These are phyloP conservation scores for Vireo griseus DNA, from an alignment of 2,797 vertebrate genomes.

Conservation along the genomic window DNA sequence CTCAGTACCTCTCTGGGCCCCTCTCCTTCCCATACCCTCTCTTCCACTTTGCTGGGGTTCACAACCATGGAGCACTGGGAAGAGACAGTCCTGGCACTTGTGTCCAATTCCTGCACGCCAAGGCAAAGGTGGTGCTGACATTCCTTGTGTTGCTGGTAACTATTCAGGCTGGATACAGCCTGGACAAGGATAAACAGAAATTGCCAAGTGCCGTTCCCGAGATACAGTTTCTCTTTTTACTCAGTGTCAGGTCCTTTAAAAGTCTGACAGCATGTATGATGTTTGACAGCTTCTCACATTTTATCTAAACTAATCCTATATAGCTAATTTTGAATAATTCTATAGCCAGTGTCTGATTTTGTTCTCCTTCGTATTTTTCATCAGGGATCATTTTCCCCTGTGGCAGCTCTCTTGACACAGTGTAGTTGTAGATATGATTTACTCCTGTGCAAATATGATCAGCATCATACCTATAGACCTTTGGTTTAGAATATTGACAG, in stretches of 20 bases:
- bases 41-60: background rate
- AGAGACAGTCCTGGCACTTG: background rate
- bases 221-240: background rate
- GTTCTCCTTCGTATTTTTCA: constrained; percentile 7
- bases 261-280: background rate
- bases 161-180: background rate
- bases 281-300: background rate
- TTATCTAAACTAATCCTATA: background rate
- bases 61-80: background rate
- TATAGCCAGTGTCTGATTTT: background rate
- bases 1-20: background rate
- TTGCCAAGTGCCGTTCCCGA: background rate
- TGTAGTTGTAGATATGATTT: background rate
- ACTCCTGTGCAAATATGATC: background rate
- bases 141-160: rapidly evolving
- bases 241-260: background rate
- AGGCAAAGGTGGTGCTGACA: background rate
- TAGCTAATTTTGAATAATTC: constrained; percentile 21
- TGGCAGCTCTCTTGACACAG: background rate
- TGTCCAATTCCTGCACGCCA: background rate
- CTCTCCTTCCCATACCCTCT: background rate
- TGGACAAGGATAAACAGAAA: background rate
- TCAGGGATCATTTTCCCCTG: background rate
- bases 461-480: background rate
- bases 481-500: background rate